Conservation (phyloP, 2,113 vertebrate species). For the Microcebus lehilahytsara region DNA sequence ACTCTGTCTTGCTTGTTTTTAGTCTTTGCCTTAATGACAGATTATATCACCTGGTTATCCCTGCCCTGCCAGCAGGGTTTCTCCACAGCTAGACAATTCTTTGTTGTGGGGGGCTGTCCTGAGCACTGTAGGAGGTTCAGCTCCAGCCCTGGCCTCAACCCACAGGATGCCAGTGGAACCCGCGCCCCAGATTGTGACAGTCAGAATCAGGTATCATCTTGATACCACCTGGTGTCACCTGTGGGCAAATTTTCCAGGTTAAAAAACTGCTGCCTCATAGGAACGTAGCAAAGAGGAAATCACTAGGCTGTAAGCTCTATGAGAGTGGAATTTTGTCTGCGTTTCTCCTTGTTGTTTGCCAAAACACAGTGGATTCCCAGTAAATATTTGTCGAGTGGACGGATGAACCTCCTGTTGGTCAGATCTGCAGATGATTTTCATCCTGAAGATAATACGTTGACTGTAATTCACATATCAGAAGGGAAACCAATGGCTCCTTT, state of each 20-base stretch:
- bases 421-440: background rate
- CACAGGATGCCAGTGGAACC: background rate
- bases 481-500: background rate
- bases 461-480: background rate
- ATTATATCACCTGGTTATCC: background rate
- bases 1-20: background rate
- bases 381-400: background rate
- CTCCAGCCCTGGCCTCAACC: too few species aligned
- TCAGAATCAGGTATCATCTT: background rate
- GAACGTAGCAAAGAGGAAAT: rapidly evolving
- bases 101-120: background rate
- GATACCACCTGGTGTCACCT: background rate
- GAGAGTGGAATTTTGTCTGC: background rate
- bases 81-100: background rate
- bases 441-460: background rate
- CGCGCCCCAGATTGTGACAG: background rate
- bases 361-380: background rate
- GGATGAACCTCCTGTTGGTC: background rate
- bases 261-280: background rate
- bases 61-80: background rate
- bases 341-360: background rate
- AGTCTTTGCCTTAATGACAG: background rate
- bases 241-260: background rate
- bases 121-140: background rate
- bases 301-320: rapidly evolving